phyloP scores from a whole-genome alignment of 2,113 vertebrate species.

The Sprattus sprattus region DNA sequence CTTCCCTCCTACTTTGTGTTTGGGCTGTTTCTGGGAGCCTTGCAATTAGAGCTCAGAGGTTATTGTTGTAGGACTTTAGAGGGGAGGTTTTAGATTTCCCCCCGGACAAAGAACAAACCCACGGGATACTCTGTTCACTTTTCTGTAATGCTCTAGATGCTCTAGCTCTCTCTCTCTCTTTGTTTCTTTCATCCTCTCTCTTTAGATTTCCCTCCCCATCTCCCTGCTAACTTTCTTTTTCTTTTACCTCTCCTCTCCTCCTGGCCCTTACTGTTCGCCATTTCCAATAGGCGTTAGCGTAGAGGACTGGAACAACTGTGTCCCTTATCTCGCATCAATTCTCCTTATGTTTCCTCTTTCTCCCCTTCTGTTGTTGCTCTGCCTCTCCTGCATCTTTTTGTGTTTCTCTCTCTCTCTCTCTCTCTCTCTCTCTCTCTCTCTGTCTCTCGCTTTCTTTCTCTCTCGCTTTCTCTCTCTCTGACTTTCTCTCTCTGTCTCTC shows the following conservation, averaged over 20 bases:
- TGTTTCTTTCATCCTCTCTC: not conserved
- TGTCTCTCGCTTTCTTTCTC: conserved; percentile 34
- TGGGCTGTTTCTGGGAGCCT: conserved; percentile 26
- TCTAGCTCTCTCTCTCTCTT: not conserved
- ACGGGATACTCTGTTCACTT: not conserved
- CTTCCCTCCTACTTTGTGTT: not conserved
- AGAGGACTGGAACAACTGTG: not conserved
- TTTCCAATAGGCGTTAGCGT: not conserved
- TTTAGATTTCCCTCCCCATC: not conserved
- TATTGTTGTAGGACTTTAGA: conserved; percentile 52
- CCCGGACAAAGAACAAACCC: conserved; percentile 33
- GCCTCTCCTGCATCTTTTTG: not conserved
- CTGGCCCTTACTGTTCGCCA: not conserved
- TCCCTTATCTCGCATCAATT: not conserved
- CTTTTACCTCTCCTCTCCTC: not conserved
- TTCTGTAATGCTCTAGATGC: not conserved
- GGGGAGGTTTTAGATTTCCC: conserved; percentile 44
- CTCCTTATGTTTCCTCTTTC: not conserved
- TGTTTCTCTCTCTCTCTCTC: not conserved
- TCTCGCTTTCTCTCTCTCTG: conserved; percentile 48
- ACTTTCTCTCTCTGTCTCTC: not conserved
- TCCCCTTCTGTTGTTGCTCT: not conserved
- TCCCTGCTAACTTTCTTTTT: not conserved
- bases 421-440: not conserved
- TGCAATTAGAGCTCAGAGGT: conserved; percentile 68